Conservation (phyloP, 2,888 invertebrate genomes). For the Toxonevra muliebris region DNA sequence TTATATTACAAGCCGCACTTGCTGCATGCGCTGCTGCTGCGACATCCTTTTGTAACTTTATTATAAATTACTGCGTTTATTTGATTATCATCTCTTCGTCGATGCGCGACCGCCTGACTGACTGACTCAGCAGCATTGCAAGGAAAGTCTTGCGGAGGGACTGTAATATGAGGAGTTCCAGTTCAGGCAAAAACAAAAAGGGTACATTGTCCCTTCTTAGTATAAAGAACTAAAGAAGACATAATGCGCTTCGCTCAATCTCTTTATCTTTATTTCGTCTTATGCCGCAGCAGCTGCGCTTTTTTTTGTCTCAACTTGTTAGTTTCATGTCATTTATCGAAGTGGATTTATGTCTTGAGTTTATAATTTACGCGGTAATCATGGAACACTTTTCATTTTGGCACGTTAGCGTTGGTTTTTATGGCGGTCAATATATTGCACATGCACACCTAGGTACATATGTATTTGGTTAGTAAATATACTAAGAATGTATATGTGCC, state of each 20-base stretch:
- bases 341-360: constrained; percentile 49
- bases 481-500: no score
- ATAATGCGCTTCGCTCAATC: not conserved
- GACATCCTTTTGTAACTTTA: constrained; percentile 47
- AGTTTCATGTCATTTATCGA: constrained; percentile 28
- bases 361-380: constrained; percentile 55
- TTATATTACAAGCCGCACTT: constrained; percentile 13
- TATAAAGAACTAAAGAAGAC: not conserved
- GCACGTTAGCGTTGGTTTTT: constrained; percentile 23
- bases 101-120: not conserved
- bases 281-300: not conserved
- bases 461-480: no score
- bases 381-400: constrained; percentile 60
- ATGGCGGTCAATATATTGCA: no score
- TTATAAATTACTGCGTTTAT: constrained; percentile 56
- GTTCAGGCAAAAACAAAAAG: not conserved
- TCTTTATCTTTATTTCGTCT: not conserved
- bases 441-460: not conserved
- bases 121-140: not conserved
- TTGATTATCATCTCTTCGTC: constrained; percentile 47
- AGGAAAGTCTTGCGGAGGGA: not conserved
- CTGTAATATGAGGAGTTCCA: not conserved
- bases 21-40: not conserved
- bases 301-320: not conserved
- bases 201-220: not conserved